Conservation (phyloP, 2,888 invertebrate genomes). For the Trimorus sp. region DNA sequence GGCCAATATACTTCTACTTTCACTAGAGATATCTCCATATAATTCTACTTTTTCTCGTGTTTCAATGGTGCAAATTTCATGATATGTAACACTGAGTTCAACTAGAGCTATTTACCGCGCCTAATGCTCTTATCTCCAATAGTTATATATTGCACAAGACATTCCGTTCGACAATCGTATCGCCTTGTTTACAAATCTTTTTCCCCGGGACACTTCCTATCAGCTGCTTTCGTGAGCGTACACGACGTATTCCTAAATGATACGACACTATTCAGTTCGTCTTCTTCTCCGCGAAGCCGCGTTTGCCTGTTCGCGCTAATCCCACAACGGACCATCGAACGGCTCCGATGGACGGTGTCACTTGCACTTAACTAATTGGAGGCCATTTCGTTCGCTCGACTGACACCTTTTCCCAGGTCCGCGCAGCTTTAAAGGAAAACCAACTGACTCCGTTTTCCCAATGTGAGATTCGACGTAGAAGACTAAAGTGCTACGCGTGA, state of each 20-base stretch:
- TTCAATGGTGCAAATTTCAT: background rate
- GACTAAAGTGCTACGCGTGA: too few relatives aligned
- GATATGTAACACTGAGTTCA: background rate
- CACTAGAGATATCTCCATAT: too few relatives aligned
- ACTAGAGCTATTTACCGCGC: slow-evolving; percentile 18
- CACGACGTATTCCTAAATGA: slow-evolving; percentile 19
- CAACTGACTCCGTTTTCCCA: too few relatives aligned
- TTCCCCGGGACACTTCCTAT: slow-evolving; percentile 20
- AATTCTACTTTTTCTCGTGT: background rate
- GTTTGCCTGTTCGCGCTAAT: background rate
- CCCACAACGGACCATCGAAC: too few relatives aligned
- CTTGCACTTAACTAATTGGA: too few relatives aligned
- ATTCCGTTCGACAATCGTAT: slow-evolving; percentile 42
- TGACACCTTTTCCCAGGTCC: too few relatives aligned
- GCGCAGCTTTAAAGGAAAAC: too few relatives aligned
- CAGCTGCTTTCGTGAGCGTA: slow-evolving; percentile 1
- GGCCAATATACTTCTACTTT: too few relatives aligned
- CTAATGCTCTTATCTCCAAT: slow-evolving; percentile 32
- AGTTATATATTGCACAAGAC: slow-evolving; percentile 42
- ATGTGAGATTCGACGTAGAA: too few relatives aligned
- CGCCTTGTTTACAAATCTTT: slow-evolving; percentile 37
- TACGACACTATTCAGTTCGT: slow-evolving; percentile 24
- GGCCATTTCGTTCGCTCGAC: too few relatives aligned
- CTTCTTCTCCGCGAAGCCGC: slow-evolving; percentile 27
- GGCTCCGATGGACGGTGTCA: too few relatives aligned